These are phyloP conservation scores for Oscheius sp. DNA, from an alignment of 2,888 invertebrate genomes.

Conservation along the genomic window DNA sequence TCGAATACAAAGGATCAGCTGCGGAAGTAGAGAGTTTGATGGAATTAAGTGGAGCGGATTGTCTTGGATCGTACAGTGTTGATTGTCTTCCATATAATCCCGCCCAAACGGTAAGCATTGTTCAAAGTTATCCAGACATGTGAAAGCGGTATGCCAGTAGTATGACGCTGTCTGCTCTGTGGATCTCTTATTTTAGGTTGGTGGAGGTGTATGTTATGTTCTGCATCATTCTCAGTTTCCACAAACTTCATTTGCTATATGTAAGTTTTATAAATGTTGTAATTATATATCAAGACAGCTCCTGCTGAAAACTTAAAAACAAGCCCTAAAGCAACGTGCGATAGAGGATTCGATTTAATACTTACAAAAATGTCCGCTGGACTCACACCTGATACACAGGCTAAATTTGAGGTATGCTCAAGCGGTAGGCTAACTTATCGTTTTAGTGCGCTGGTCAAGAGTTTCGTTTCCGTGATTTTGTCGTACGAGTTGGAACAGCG, in stretches of 20 bases:
- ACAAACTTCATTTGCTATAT: conserved; percentile 64
- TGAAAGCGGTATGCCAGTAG: too few species aligned
- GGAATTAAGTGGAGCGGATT: conserved; percentile 38
- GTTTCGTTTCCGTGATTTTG: conserved; percentile 61
- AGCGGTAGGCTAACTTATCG: too few species aligned
- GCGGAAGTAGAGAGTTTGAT: conserved; percentile 45
- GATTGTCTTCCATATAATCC: conserved; percentile 54
- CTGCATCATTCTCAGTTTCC: conserved; percentile 68
- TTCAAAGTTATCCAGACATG: conserved; percentile 12
- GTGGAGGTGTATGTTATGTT: conserved; percentile 35
- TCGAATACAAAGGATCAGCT: conserved; percentile 47
- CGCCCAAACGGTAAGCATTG: conserved; percentile 24
- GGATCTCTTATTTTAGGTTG: conserved; percentile 28
- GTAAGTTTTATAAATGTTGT: conserved; percentile 26
- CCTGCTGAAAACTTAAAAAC: conserved; percentile 46
- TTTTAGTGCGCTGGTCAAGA: conserved; percentile 57
- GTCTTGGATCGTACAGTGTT: conserved; percentile 41
- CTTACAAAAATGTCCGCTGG: conserved; percentile 61
- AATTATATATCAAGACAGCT: conserved; percentile 35
- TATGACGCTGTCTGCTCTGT: too few species aligned
- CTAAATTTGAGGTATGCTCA: conserved; percentile 46
- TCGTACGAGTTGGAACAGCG: conserved; percentile 63
- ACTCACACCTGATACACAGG: conserved; percentile 42
- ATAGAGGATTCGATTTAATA: conserved; percentile 66
- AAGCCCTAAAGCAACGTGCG: conserved; percentile 57